phyloP scores from a whole-genome alignment of 37 sponge, comb jelly and placozoan species.

The Halisarca cf. caerulea region DNA sequence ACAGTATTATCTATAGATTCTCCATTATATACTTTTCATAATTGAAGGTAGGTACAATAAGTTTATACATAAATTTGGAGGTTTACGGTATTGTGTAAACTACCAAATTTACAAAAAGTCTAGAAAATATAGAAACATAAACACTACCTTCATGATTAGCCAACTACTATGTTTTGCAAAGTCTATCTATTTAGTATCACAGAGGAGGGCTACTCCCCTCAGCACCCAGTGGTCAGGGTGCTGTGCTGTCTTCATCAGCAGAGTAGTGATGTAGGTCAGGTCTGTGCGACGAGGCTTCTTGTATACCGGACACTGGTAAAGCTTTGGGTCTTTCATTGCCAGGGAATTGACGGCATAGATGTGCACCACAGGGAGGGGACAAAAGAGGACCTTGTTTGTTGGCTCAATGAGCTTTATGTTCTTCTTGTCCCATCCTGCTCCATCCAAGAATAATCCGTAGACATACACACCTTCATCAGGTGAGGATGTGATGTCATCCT shows the following conservation, averaged over 20 bases:
- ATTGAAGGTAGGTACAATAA: no score
- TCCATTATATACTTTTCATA: no score
- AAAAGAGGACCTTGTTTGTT: conserved; percentile 91
- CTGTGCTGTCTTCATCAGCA: conserved; percentile 73
- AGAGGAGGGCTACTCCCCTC: conserved; percentile 94
- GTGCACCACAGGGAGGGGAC: conserved; percentile 86
- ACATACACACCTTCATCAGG: conserved; percentile 98
- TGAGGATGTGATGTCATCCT: conserved; percentile 86
- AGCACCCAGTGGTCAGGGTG: conserved; percentile 94
- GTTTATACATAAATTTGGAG: no score
- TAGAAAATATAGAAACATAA: neutral
- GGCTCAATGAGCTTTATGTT: conserved; percentile 78
- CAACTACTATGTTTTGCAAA: neutral
- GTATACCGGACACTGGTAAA: conserved; percentile 98
- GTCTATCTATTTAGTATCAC: conserved; percentile 88
- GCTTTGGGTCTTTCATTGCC: conserved; percentile 67
- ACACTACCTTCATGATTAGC: neutral
- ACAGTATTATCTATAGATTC: no score
- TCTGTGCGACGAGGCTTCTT: conserved; percentile 98
- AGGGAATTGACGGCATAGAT: conserved; percentile 88
- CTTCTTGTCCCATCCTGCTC: conserved; percentile 97
- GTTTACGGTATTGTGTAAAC: neutral
- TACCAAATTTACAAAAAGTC: neutral
- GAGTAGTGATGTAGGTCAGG: conserved; percentile 91
- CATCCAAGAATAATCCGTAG: conserved; percentile 94